A percentile compares a stretch with the other conserved stretches of the same genome.
Conservation (phyloP, 2,113 vertebrate genomes). For the Otis tarda region DNA sequence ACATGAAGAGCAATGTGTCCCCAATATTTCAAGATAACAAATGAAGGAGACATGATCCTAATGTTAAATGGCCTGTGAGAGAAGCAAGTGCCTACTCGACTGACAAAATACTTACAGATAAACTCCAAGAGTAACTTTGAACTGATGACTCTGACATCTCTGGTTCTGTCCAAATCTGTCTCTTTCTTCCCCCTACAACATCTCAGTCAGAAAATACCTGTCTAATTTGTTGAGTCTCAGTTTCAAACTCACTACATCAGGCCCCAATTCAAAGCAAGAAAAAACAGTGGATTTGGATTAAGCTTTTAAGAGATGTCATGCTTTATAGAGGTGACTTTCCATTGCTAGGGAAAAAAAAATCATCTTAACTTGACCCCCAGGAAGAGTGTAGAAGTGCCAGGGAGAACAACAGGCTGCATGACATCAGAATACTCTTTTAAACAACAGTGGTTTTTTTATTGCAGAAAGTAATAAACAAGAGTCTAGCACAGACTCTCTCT, state of each 20-base stretch:
- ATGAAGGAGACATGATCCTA: conserved; percentile 23
- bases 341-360: not conserved
- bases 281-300: not conserved
- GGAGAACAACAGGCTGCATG: not conserved
- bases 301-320: not conserved
- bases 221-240: not conserved
- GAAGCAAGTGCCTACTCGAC: not conserved
- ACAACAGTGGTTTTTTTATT: not conserved
- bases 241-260: not conserved
- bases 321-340: not conserved
- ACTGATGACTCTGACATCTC: not conserved
- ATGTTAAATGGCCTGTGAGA: conserved; percentile 27
- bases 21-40: conserved; percentile 38
- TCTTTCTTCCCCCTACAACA: not conserved
- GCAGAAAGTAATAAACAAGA: not conserved
- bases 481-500: not conserved
- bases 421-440: not conserved
- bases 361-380: not conserved
- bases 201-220: not conserved
- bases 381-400: not conserved
- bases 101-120: conserved; percentile 17
- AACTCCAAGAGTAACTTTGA: not conserved
- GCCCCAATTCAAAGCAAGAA: not conserved
- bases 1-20: not conserved
- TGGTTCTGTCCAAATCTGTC: not conserved